Base-by-base conservation (phyloP, 2,797 vertebrate species). In the Nothura maculosa region DNA sequence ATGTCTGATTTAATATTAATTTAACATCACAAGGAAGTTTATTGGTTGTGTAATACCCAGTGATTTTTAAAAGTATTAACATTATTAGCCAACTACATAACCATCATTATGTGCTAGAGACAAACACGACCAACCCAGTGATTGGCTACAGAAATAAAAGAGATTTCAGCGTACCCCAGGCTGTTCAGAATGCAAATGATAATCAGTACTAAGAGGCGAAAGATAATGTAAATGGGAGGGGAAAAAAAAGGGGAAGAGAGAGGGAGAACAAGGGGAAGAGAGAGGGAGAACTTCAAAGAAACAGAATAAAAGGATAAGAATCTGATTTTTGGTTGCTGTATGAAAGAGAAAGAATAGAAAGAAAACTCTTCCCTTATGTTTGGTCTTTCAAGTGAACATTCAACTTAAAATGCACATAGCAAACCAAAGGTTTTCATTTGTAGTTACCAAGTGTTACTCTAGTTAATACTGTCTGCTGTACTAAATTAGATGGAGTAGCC, bases 281-380 rank as follows among this genome's bases (percentile, higher is more conserved):
- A 30, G 17, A 55, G 38, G 40, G 40, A 40, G 24, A 48, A 48
- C 47, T 13, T 38, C 48, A 20, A 57, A 61, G 48, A 5, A 73
- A 62, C 4, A 22, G 30, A 45, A 25, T 30, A 75, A 50, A 75
- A 81, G 1, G 4, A 3, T 0, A 0, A 27, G 43, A 15, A 1
- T 2, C 5, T 17, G 57, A 64, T 34, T 72, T 67, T 64, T 13
- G 3, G 16, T 30, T 76, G 7, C 7, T 0, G 68, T 81, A 79
- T 72, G 60, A 76, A 40, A 89, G 6, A 62, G 2, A 2, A 58
- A 9, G 6, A n/a, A 36, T 22, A 57, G 57, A 50, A 43, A 21
- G 4, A 48, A 38, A 63, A 63, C 18, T 84, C 10, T 70, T 24
- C 18, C 4, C 73, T 25, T 75, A n/a, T 25, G 12, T 22, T 3